These are phyloP conservation scores for Megathymus violae DNA, from an alignment of 1,140 invertebrate genomes.

Conservation along the genomic window DNA sequence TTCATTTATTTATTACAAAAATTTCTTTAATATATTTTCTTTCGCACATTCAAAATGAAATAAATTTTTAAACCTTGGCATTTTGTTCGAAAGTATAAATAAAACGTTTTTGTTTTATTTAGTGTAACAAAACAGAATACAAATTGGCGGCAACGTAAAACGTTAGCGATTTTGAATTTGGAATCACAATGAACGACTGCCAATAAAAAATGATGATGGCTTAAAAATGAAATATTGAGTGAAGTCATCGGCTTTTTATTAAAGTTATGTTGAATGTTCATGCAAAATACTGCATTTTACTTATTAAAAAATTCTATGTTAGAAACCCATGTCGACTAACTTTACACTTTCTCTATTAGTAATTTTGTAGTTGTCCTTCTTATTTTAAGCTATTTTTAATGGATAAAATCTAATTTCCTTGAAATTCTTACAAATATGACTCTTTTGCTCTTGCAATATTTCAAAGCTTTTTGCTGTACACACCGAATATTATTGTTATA, in stretches of 20 bases:
- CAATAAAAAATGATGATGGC: slow-evolving; percentile 31
- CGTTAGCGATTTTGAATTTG: slow-evolving; percentile 32
- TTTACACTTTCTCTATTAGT: no score
- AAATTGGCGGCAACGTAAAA: slow-evolving; percentile 28
- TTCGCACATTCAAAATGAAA: slow-evolving; percentile 16
- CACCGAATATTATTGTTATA: no score
- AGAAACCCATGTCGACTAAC: no score
- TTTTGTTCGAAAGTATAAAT: slow-evolving; percentile 10
- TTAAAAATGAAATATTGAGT: slow-evolving; percentile 29
- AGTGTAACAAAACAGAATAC: slow-evolving; percentile 32
- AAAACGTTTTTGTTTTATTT: slow-evolving; percentile 30
- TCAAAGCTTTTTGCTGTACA: no score
- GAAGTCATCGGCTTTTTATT: slow-evolving; percentile 27
- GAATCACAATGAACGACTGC: slow-evolving; percentile 28
- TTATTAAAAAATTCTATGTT: no score
- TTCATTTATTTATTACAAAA: no score
- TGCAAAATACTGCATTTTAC: slow-evolving; percentile 2
- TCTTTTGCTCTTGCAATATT: no score
- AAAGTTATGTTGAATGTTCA: slow-evolving; percentile 17
- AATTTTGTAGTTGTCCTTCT: no score
- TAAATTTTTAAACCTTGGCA: slow-evolving; percentile 4
- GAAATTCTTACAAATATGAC: no score
- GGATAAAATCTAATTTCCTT: no score
- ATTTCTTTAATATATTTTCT: no score
- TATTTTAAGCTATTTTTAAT: no score